phyloP scores from a whole-genome alignment of 2,888 invertebrate genomes.

The Caenorhabditis angaria region DNA sequence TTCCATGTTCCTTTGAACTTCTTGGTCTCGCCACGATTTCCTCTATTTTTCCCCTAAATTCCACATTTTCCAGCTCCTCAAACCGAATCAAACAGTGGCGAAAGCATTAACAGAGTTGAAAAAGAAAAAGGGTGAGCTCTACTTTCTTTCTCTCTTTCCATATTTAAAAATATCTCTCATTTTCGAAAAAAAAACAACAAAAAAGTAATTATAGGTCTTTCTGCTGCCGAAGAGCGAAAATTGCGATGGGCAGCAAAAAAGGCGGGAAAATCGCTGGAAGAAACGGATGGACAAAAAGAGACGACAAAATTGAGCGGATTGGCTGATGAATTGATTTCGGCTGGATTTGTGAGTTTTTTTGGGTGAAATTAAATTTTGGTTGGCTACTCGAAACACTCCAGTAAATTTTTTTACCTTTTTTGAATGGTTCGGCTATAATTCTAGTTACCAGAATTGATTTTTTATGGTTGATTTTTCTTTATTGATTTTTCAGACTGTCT shows the following conservation, averaged over 20 bases:
- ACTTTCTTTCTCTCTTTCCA: background rate
- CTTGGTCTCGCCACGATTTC: too few relatives aligned
- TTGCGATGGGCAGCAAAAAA: constrained; percentile 70
- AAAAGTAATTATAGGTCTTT: constrained; percentile 39
- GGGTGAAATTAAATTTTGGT: too few relatives aligned
- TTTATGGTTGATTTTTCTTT: too few relatives aligned
- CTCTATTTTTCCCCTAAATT: too few relatives aligned
- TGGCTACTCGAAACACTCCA: background rate
- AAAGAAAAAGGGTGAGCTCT: constrained; percentile 54
- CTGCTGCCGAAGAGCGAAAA: constrained; percentile 68
- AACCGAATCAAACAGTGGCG: constrained; percentile 57
- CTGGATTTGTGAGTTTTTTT: constrained; percentile 57
- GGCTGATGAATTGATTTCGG: constrained; percentile 62
- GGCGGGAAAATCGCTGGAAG: constrained; percentile 55
- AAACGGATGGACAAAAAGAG: constrained; percentile 52
- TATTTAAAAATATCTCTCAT: constrained; percentile 1
- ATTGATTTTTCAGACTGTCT: too few relatives aligned
- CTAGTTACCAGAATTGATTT: too few relatives aligned
- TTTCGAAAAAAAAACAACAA: background rate
- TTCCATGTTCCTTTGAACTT: too few relatives aligned
- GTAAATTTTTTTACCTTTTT: background rate
- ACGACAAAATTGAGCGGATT: constrained; percentile 54
- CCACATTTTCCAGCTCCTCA: constrained; percentile 19
- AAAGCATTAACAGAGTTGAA: constrained; percentile 61
- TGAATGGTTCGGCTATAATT: too few relatives aligned